Evolutionary conservation across 1,140 invertebrate species (phyloP).

Genomic region (Drosophila oshimai): DNA sequence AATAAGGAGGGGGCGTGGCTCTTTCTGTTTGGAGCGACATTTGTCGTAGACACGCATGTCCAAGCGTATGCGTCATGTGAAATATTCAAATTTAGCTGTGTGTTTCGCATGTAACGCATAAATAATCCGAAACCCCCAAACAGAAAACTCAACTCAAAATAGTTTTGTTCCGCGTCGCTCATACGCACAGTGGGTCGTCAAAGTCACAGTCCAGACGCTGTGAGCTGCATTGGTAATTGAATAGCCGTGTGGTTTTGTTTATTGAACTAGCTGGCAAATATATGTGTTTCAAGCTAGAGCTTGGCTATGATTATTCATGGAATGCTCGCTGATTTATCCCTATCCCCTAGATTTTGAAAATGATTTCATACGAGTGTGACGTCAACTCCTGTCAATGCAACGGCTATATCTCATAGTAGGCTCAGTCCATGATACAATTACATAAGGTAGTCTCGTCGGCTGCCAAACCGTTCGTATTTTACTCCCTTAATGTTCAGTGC

Average conservation of each 20-base stretch:
- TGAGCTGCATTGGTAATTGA: conserved; percentile 62
- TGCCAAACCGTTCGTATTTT: too few relatives aligned
- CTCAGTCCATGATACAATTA: too few relatives aligned
- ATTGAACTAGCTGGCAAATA: conserved; percentile 58
- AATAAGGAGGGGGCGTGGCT: conserved; percentile 5
- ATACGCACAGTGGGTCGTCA: conserved; percentile 69
- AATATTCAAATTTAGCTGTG: conserved; percentile 53
- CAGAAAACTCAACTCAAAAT: conserved; percentile 11
- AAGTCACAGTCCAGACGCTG: conserved; percentile 44
- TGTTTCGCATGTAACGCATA: conserved; percentile 72
- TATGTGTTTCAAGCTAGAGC: conserved; percentile 19
- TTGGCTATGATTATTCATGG: conserved; percentile 59
- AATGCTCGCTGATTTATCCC: conserved; percentile 53
- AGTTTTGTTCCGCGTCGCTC: conserved; percentile 72
- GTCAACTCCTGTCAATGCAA: conserved; percentile 41
- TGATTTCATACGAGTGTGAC: conserved; percentile 29
- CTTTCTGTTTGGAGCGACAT: conserved; percentile 51
- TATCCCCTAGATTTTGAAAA: conserved; percentile 1
- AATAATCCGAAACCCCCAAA: conserved; percentile 52
- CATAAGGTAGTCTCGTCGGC: too few relatives aligned
- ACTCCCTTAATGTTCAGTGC: too few relatives aligned
- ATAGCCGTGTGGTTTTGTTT: conserved; percentile 40
- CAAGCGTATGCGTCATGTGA: conserved; percentile 65
- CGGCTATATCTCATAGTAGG: background rate
- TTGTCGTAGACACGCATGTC: conserved; percentile 44